A percentile compares a stretch with the other conserved stretches of the same genome.
These are phyloP conservation scores for Phaenicophaeus curvirostris DNA, from an alignment of 2,797 vertebrate genomes.

Conservation along the genomic window DNA sequence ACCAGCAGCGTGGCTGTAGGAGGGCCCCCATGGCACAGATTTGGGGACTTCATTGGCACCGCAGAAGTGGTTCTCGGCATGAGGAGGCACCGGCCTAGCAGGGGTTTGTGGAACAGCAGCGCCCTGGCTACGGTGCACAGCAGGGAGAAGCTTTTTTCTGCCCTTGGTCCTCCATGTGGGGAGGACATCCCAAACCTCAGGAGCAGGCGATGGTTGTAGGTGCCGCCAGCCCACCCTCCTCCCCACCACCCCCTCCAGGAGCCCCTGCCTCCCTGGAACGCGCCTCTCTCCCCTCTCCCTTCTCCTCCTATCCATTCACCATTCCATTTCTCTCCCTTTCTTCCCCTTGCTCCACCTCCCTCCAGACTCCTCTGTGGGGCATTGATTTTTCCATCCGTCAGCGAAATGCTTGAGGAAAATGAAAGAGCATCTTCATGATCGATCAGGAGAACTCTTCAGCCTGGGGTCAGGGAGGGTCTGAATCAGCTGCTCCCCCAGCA, in stretches of 20 bases:
- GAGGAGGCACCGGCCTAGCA: not conserved
- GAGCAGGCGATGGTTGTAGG: not conserved
- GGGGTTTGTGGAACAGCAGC: fast-evolving
- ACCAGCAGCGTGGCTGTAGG: not conserved
- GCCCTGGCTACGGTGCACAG: not conserved
- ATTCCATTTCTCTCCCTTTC: constrained; percentile 12
- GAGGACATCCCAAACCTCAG: not conserved
- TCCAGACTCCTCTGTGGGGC: constrained; percentile 54
- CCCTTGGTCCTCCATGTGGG: fast-evolving
- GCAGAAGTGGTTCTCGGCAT: fast-evolving
- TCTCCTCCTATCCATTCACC: not conserved
- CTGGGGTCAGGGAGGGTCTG: constrained; percentile 70
- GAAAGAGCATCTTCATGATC: constrained; percentile 77
- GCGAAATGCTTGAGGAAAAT: constrained; percentile 77
- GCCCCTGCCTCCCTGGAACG: fast-evolving
- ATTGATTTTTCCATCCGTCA: constrained; percentile 83
- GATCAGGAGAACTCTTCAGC: constrained; percentile 75
- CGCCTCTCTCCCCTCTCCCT: not conserved
- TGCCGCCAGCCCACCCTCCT: not conserved
- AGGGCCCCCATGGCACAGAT: not conserved
- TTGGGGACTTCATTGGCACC: not conserved
- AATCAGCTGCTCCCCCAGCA: constrained; percentile 45
- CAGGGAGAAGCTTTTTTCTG: not conserved
- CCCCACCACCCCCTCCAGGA: not conserved
- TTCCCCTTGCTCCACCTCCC: constrained; percentile 37